Base-by-base conservation (phyloP, 2,113 vertebrate species). In the Platanista minor region DNA sequence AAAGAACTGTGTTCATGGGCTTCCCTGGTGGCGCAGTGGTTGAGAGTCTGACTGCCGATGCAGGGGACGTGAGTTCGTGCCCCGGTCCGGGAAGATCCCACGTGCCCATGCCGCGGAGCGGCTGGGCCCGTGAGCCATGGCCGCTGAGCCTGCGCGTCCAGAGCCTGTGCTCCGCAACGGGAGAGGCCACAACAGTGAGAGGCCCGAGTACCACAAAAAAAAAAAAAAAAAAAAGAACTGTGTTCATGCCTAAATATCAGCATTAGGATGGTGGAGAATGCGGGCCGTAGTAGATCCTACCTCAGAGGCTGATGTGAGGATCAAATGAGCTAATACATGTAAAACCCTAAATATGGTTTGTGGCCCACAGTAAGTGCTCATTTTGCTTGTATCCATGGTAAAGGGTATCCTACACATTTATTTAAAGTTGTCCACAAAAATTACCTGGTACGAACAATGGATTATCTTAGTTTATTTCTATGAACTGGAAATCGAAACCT, bases 341-440 rank as follows among this genome's bases (percentile, higher is more conserved):
- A 90, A 78, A 87, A 74, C 18, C 41, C 21, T 57, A 87, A 80
- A 27, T 3, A 67, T 13, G 27, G 20, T 11, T 23, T 23, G 25
- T 33, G 29, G 20, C 8, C 59, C 43, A 61, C 9, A 25, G n/a
- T 29, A 62, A 77, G 14, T 64, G 23, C 46, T 93, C n/a, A 61
- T 77, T 93, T 93, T 83, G 6, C 78, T 86, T 57, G 5, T 69
- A 61, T 43, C 23, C 71, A 57, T 36, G 29, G n/a, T 52, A 93
- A 39, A 54, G 52, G 41, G 5, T 66, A 66, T 80, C 82, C 75
- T 64, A 86, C 74, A 95, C 31, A 66, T 29, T 69, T 78, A 69
- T 67, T 95, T 90, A n/a, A 96, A 93, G 82, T n/a, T 85, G 54
- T 74, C 57, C 27, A 49, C 54, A 94, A 92, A 92, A 90, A 74